A percentile compares a stretch with the other conserved stretches of the same genome.
These are phyloP conservation scores for Hydrophis major DNA, from an alignment of 2,797 vertebrate species.

Conservation along the genomic window DNA sequence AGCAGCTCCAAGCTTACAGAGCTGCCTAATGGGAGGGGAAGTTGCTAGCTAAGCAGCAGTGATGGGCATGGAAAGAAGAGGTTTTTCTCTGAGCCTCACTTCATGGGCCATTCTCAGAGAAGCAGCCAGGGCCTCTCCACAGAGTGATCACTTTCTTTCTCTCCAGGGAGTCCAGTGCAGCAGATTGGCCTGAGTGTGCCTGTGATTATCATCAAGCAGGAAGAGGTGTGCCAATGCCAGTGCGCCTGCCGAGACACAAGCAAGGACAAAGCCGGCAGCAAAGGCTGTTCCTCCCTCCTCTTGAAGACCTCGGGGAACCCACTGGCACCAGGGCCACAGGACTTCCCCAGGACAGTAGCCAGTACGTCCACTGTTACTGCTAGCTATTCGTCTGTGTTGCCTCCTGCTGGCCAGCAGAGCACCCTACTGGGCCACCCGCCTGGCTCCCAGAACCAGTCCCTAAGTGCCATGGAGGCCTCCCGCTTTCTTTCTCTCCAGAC, in stretches of 20 bases:
- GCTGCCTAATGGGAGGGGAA: not conserved
- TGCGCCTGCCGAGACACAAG: conserved; percentile 93
- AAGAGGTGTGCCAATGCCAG: conserved; percentile 97
- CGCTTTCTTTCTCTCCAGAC: conserved; percentile 92
- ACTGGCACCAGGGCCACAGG: conserved; percentile 62
- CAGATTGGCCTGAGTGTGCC: conserved; percentile 98
- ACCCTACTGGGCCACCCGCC: conserved; percentile 67
- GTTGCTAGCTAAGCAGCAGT: not conserved
- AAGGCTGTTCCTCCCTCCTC: conserved; percentile 70
- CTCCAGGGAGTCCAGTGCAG: conserved; percentile 88
- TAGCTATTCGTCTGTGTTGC: conserved; percentile 53
- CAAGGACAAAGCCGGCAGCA: conserved; percentile 86
- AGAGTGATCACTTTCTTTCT: not conserved
- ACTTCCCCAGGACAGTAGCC: conserved; percentile 50
- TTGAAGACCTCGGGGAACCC: conserved; percentile 62
- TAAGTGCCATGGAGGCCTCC: conserved; percentile 90
- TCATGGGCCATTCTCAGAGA: not conserved
- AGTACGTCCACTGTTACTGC: not conserved
- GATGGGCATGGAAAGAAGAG: not conserved
- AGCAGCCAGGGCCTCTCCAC: not conserved
- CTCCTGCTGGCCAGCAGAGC: conserved; percentile 70
- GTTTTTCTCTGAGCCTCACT: not conserved
- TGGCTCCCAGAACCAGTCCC: conserved; percentile 74
- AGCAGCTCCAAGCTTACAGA: not conserved
- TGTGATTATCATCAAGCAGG: conserved; percentile 99